Evolutionary conservation across 2,113 vertebrate species (phyloP), one percentile per base, ranked within the genome.

Genomic region (Poecilia latipinna): DNA sequence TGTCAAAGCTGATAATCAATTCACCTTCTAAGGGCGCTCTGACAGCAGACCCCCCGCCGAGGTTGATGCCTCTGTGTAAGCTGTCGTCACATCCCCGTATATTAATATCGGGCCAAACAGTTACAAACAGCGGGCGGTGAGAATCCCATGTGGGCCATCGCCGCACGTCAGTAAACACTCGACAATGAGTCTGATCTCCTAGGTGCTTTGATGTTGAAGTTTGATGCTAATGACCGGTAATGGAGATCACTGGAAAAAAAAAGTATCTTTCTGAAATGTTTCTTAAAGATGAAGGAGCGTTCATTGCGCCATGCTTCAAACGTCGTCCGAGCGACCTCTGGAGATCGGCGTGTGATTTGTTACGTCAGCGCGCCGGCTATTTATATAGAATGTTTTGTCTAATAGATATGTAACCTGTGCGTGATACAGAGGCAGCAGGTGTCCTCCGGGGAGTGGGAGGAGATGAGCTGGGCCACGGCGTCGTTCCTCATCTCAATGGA

Each of bases 401-500:
- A 77, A 51, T 48, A 62, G 76, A 68, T 72, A 81, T 74, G 80
- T 78, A 89, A 88, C 86, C 84, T 84, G 76, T 86, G 80, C 83
- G 84, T 81, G 65, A 72, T 76, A 82, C 82, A 83, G 70, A 78
- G 87, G 84, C 74, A 90, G 79, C 84, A 90, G 93, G 95, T 96
- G 94, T 95, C 94, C 94, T 93, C 90, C 91, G 84, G 92, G 79
- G 92, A 92, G 63, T 15, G 10, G 10, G 72, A 88, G 74, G 85
- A 93, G 95, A 96, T 95, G 96, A 95, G 95, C 94, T 89, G 90
- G 84, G 88, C 68, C 84, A 48, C 78, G 80, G 88, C 86, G 93
- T 96, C 88, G 33, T 97, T 96, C 96, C 94, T 97, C 95, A 96
- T 94, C 92, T 80, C 92, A 95, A 96, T 91, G 96, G 93, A 82